Percentiles rank a stretch among this genome's conserved stretches.
Evolutionary conservation across 2,113 vertebrate species (phyloP).

Genomic region (Corynorhinus townsendii): DNA sequence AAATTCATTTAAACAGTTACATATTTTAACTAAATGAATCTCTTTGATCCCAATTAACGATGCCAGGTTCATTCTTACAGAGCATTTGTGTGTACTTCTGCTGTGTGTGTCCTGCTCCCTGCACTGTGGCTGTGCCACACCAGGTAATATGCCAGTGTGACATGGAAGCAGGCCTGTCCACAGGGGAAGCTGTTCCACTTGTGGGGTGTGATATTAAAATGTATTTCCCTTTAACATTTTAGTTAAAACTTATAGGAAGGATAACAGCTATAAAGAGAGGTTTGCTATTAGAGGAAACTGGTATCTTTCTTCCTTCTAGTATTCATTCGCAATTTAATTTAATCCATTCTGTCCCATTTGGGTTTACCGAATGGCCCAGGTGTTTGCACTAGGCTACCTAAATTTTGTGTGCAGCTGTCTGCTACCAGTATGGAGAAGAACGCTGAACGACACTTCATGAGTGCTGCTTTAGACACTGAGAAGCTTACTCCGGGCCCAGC

Average conservation of each 20-base stretch:
- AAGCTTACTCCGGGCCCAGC: not conserved
- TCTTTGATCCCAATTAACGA: not conserved
- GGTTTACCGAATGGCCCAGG: not conserved
- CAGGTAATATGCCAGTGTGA: not conserved
- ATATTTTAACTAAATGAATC: not conserved
- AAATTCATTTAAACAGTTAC: not conserved
- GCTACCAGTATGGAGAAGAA: not conserved
- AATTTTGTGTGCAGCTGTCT: not conserved
- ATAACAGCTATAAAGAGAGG: not conserved
- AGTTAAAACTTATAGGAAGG: not conserved
- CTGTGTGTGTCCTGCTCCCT: not conserved
- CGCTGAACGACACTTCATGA: not conserved
- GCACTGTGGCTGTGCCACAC: not conserved
- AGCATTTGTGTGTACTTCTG: not conserved
- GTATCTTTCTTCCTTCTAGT: not conserved
- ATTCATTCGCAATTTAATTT: not conserved
- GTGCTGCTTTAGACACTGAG: not conserved
- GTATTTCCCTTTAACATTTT: constrained; percentile 26
- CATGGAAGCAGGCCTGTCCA: constrained; percentile 43
- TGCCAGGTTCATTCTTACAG: accelerated
- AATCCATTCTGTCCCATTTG: not conserved
- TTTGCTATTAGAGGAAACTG: not conserved
- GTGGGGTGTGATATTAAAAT: constrained; percentile 14
- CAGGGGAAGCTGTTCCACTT: not conserved
- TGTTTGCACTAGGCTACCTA: not conserved